phyloP scores from a whole-genome alignment of 2,888 invertebrate species.

The Hofmannophila pseudospretella region DNA sequence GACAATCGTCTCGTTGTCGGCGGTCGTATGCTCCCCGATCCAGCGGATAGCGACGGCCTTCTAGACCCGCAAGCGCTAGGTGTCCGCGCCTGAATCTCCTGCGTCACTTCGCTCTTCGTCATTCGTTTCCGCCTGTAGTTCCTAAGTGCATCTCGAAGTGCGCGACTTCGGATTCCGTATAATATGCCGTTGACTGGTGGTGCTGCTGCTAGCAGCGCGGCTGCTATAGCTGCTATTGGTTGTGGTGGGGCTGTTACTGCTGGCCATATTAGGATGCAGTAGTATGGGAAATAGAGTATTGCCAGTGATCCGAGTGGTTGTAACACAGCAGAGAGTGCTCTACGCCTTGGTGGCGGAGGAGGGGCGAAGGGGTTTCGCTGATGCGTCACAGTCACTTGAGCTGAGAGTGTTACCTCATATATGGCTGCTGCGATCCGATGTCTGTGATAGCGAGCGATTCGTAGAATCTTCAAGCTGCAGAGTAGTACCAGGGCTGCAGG shows the following conservation, averaged over 20 bases:
- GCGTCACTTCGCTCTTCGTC: slow-evolving; percentile 87
- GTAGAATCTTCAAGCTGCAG: slow-evolving; percentile 84
- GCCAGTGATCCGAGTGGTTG: slow-evolving; percentile 85
- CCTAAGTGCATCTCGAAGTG: slow-evolving; percentile 83
- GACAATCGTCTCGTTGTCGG: slow-evolving; percentile 62
- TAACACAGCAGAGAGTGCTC: slow-evolving; percentile 82
- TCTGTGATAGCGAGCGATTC: slow-evolving; percentile 84
- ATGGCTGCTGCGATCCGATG: slow-evolving; percentile 91
- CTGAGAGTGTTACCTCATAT: slow-evolving; percentile 89
- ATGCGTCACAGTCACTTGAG: slow-evolving; percentile 90
- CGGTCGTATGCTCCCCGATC: slow-evolving; percentile 65
- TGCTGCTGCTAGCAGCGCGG: slow-evolving; percentile 82
- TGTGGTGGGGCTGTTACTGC: slow-evolving; percentile 54
- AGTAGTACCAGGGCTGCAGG: slow-evolving; percentile 83
- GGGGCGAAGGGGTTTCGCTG: slow-evolving; percentile 88
- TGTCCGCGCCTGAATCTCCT: slow-evolving; percentile 88
- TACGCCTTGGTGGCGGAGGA: slow-evolving; percentile 80
- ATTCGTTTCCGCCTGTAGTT: slow-evolving; percentile 88
- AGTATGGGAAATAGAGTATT: slow-evolving; percentile 86
- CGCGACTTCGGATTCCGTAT: slow-evolving; percentile 86
- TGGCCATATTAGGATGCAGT: slow-evolving; percentile 84
- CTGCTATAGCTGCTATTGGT: slow-evolving; percentile 77
- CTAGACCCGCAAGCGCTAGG: slow-evolving; percentile 87
- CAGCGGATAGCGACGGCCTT: slow-evolving; percentile 82
- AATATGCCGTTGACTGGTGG: slow-evolving; percentile 86